Conservation (phyloP, 2,888 invertebrate species). For the Hypercompe scribonia region DNA sequence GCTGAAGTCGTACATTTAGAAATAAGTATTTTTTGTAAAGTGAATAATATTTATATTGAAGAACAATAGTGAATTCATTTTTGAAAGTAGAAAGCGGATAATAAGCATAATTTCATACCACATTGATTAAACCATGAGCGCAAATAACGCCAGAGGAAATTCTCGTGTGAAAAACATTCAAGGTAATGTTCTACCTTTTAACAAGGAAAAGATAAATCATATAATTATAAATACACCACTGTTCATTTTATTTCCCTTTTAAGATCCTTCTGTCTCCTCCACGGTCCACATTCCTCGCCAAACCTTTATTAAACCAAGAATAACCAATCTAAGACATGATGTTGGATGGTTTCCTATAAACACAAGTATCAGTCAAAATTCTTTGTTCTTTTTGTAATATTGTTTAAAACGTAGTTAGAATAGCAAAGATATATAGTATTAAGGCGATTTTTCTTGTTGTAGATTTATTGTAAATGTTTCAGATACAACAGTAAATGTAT, state of each 20-base stretch:
- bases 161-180: constrained; percentile 51
- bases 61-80: constrained; percentile 19
- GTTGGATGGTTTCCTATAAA: constrained; percentile 68
- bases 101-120: constrained; percentile 10
- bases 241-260: constrained; percentile 39
- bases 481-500: constrained; percentile 35
- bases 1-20: constrained; percentile 15
- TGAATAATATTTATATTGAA: constrained; percentile 34
- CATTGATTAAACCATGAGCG: constrained; percentile 60
- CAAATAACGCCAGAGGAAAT: constrained; percentile 57
- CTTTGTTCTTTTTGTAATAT: constrained; percentile 35
- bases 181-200: constrained; percentile 66
- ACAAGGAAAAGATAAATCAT: not conserved
- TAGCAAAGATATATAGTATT: not conserved
- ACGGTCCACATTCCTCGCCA: constrained; percentile 61
- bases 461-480: constrained; percentile 25
- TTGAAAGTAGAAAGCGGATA: constrained; percentile 15
- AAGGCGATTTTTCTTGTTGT: not conserved
- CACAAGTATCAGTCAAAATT: constrained; percentile 70
- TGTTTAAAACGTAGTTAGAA: constrained; percentile 31
- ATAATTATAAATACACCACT: not conserved
- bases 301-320: constrained; percentile 66
- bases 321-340: constrained; percentile 61
- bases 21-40: constrained; percentile 35
- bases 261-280: constrained; percentile 78